Evolutionary conservation across 2,113 vertebrate genomes (phyloP).

Genomic region (Podarcis muralis): DNA sequence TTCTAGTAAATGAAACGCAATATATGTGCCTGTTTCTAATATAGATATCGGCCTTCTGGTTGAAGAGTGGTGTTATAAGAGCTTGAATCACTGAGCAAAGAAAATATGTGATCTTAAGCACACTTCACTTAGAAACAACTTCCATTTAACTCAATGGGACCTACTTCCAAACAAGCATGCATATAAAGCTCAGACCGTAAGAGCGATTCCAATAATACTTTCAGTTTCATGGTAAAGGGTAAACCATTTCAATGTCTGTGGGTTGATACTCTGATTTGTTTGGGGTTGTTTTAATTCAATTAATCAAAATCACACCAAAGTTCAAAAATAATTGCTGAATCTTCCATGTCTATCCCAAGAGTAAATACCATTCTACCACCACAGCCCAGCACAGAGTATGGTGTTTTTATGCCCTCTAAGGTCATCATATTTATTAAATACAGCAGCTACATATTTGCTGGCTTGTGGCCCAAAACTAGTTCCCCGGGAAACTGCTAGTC

Average conservation of each 20-base stretch:
- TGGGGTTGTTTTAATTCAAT: not conserved
- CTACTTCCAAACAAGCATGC: not conserved
- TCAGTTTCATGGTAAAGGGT: not conserved
- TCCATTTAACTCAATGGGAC: not conserved
- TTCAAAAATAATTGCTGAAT: not conserved
- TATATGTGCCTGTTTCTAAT: not conserved
- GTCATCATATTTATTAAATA: not conserved
- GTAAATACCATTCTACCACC: not conserved
- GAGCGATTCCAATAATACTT: not conserved
- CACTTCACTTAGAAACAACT: not conserved
- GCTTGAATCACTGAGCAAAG: not conserved
- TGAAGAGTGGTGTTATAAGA: not conserved
- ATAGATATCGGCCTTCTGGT: not conserved
- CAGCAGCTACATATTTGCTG: not conserved
- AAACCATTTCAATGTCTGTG: not conserved
- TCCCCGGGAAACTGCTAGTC: not conserved
- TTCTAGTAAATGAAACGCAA: not conserved
- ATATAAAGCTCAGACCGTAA: not conserved
- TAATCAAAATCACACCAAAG: not conserved
- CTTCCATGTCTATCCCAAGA: not conserved
- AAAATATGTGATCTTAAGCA: not conserved
- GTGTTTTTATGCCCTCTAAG: not conserved
- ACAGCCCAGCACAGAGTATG: not conserved
- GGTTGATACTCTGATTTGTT: not conserved
- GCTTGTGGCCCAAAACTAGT: not conserved